Base-by-base conservation (phyloP, 2,888 invertebrate genomes). In the Ypsolopha sequella region DNA sequence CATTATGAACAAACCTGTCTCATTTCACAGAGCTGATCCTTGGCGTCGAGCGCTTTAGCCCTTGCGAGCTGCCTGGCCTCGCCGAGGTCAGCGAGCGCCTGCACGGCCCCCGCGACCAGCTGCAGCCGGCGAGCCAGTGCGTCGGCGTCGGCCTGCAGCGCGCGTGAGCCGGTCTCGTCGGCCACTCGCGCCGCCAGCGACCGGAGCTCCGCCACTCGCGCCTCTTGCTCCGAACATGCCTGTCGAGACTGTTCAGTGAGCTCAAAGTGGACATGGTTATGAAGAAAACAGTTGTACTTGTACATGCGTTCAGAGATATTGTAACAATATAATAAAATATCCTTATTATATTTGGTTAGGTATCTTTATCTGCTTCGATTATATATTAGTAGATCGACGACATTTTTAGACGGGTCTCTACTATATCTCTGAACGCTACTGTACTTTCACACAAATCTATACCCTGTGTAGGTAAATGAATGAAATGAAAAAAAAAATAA, bases 121-220 rank as follows among this genome's bases (percentile, higher is more conserved):
- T 93, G 91, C 56, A 95, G 87, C 36, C 92, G 88, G 53, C 91
- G 88, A 43, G 93, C 93, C 50, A 95, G 76, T 0, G 93, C 91
- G 62, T 94, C 93, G 9, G 95, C 90, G 73, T 95, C 95, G 34
- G 91, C 91, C 56, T 92, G 92, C 54, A 95, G 82, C 0, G 94
- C 89, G 4, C 91, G 88, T 35, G 92, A 91, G 10, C 94, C 94
- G 8, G 95, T 93, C 66, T 93, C 93, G 33, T 91, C 89, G 0
- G 94, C 93, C 52, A 95, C 94, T 59, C 92, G 91, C 0, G 92
- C 90, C 2, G 94, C 94, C 53, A 95, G 88, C 11, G 91, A 90
- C 3, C 91, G 91, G 33, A 95, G 86, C 66, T 94, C 93, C 33
- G 91, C 90, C 54, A 92, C 91, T 60, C 95, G 91, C 35, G 89